Evolutionary conservation across 2,888 invertebrate species (phyloP).

Genomic region (Heteromurus nitidus): DNA sequence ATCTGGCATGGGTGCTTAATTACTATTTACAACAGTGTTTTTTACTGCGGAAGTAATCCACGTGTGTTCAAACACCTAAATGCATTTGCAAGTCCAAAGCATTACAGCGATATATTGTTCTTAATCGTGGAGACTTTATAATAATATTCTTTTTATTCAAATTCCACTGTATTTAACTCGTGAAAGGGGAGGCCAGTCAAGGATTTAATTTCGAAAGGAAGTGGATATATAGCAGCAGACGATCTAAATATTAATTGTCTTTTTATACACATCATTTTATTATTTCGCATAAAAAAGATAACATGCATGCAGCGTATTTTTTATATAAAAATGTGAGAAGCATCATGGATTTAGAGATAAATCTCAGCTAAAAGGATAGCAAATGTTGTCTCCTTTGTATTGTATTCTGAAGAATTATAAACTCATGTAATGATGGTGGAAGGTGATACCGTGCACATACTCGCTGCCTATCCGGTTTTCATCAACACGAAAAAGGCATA

Average conservation of each 20-base stretch:
- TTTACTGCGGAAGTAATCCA: no score
- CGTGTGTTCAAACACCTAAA: no score
- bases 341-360: no score
- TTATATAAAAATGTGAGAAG: no score
- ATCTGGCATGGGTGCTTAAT: neutral
- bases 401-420: no score
- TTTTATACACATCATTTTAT: slow-evolving; percentile 5
- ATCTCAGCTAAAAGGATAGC: no score
- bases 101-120: no score
- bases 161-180: no score
- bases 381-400: neutral
- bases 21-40: neutral
- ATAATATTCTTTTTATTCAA: no score
- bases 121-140: no score
- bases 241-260: slow-evolving; percentile 2
- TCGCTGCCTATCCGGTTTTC: slow-evolving; percentile 42
- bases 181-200: neutral
- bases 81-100: no score
- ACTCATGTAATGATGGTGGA: neutral
- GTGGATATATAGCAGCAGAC: neutral
- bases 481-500: neutral
- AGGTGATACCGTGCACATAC: neutral
- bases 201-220: neutral
- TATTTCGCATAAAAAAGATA: neutral
- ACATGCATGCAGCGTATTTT: no score